A percentile compares a stretch with the other conserved stretches of the same genome.
phyloP scores from a whole-genome alignment of 2,113 vertebrate species.

The Tauraco erythrolophus region DNA sequence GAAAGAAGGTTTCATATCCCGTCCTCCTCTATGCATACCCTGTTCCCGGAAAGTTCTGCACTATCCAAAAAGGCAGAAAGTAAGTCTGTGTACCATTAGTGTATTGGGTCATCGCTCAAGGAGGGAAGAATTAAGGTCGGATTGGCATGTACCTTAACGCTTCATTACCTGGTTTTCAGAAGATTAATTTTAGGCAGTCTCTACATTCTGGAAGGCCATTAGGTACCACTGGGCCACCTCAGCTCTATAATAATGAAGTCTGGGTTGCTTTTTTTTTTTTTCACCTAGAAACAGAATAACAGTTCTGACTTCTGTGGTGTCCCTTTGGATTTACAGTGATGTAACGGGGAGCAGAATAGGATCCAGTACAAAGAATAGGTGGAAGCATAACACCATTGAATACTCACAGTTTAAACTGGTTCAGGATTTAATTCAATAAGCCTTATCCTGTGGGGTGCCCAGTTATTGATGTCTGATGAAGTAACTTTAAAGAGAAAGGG shows the following conservation, averaged over 20 bases:
- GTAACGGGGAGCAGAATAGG: not conserved
- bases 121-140: slow-evolving; percentile 46
- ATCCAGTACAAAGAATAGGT: not conserved
- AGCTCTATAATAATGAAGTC: slow-evolving; percentile 11
- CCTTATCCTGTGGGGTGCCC: not conserved
- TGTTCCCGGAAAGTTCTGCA: not conserved
- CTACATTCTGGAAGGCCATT: slow-evolving; percentile 16
- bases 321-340: not conserved
- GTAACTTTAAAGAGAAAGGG: not conserved
- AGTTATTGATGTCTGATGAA: not conserved
- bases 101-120: slow-evolving; percentile 63
- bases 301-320: not conserved
- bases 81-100: not conserved
- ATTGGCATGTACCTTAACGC: slow-evolving; percentile 50
- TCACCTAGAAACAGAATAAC: not conserved
- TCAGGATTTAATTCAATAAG: not conserved
- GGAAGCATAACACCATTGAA: not conserved
- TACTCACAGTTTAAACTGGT: not conserved
- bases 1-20: not conserved
- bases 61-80: not conserved
- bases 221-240: slow-evolving; percentile 15
- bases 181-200: slow-evolving; percentile 57
- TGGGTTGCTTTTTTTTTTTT: not conserved
- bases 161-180: slow-evolving; percentile 64
- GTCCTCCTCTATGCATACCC: fast-evolving